Conservation (phyloP, 2,797 vertebrate genomes). For the Tiaroga cobitis region DNA sequence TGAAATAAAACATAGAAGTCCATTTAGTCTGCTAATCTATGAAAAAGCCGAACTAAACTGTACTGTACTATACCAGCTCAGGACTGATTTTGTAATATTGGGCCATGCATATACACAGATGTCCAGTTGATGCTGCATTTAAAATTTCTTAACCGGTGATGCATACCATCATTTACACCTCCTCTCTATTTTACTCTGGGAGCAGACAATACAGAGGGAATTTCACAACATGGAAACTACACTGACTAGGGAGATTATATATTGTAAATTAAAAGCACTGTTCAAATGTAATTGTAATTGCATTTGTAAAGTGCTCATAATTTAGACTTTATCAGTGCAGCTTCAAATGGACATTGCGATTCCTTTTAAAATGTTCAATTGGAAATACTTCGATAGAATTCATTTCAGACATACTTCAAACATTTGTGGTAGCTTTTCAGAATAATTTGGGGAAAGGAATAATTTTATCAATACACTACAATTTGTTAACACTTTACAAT, state of each 20-base stretch:
- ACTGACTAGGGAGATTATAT: background rate
- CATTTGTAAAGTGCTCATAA: background rate
- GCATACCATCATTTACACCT: background rate
- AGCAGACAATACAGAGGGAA: background rate
- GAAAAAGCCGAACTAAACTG: background rate
- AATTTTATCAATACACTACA: background rate
- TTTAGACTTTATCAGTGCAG: background rate
- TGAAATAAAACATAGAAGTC: background rate
- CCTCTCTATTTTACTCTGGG: conserved; percentile 1
- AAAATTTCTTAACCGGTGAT: background rate
- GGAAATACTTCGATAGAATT: background rate
- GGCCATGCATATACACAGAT: background rate
- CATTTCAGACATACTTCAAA: background rate
- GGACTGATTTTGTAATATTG: background rate
- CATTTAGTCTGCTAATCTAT: background rate
- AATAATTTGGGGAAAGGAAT: background rate
- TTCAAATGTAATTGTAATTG: background rate
- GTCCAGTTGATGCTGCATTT: background rate
- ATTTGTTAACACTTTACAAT: no score
- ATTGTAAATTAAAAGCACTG: background rate
- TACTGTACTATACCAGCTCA: background rate
- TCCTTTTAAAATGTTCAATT: background rate
- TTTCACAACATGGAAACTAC: conserved; percentile 1
- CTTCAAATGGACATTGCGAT: background rate
- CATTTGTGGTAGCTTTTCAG: background rate